A percentile compares a stretch with the other conserved stretches of the same genome.
These are phyloP conservation scores for Flabesymbios commensalis DNA, from an alignment of 2,888 invertebrate species.

Conservation along the genomic window DNA sequence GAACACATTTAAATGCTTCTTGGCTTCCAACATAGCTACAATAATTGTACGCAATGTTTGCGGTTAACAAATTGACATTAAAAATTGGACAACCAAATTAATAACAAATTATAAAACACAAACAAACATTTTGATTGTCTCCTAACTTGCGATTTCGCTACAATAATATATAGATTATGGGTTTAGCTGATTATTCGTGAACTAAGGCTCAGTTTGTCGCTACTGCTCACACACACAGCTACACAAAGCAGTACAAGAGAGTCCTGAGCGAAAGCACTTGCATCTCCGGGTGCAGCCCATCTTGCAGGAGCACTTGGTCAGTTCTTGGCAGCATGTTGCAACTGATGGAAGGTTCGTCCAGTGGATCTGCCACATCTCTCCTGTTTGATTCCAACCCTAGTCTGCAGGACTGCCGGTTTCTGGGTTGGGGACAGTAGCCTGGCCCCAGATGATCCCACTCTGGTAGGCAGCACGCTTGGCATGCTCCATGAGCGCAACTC, in stretches of 20 bases:
- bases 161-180: no score
- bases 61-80: no score
- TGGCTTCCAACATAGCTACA: no score
- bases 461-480: conserved; percentile 30
- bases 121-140: no score
- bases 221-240: no score
- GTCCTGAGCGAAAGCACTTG: background rate
- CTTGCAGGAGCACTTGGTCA: background rate
- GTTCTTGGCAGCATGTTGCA: background rate
- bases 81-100: no score
- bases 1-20: no score
- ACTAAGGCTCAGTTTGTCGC: no score
- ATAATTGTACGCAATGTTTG: no score
- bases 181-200: no score
- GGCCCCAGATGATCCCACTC: conserved; percentile 26
- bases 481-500: conserved; percentile 22
- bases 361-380: background rate
- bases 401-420: background rate
- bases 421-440: background rate
- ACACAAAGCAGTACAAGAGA: background rate
- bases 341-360: background rate
- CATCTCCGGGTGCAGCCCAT: background rate
- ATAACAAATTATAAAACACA: no score
- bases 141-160: no score
- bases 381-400: background rate